These are phyloP conservation scores for Smittia sp. DNA, from an alignment of 2,888 invertebrate genomes.

Conservation along the genomic window DNA sequence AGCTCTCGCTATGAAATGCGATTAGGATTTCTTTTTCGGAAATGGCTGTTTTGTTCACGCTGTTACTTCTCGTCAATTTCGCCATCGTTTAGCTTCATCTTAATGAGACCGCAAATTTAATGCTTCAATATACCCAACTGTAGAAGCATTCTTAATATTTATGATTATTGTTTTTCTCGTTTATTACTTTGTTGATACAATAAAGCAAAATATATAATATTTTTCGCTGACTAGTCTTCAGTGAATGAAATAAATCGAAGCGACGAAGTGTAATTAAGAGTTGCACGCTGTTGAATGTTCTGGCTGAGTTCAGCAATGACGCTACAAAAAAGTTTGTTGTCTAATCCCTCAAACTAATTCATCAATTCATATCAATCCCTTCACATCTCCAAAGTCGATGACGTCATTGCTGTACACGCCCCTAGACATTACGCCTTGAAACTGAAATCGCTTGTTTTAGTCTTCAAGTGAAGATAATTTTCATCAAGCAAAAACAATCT, in stretches of 20 bases:
- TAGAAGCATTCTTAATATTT: not conserved
- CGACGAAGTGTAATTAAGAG: no score
- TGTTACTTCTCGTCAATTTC: not conserved
- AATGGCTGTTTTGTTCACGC: not conserved
- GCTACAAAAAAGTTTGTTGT: no score
- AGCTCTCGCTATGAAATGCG: not conserved
- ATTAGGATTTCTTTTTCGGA: not conserved
- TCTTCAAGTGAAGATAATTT: no score
- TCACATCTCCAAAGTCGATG: no score
- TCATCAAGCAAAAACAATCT: no score
- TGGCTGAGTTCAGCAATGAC: no score
- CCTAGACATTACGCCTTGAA: not conserved
- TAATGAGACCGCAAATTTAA: not conserved
- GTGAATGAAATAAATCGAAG: no score
- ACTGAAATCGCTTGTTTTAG: not conserved
- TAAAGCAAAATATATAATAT: not conserved
- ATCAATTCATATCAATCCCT: no score
- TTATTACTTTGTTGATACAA: constrained; percentile 10
- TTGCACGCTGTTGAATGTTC: no score
- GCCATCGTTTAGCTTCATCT: not conserved
- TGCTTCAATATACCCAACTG: not conserved
- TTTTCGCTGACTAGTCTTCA: not conserved
- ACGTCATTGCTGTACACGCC: no score
- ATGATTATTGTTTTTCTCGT: constrained; percentile 3
- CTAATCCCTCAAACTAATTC: no score